A percentile compares a stretch with the other conserved stretches of the same genome.
Conservation (phyloP, 1,140 invertebrate genomes). For the honey bee (Apis mellifera) region Amel_HAv3.1 CM009946.2:1493501-1494000, state of each 20-base stretch:
- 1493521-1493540: constrained; percentile 3
- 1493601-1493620: constrained; percentile 84
- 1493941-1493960: constrained; percentile 35
- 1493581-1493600: constrained; percentile 46
- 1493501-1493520: constrained; percentile 69
- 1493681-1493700: constrained; percentile 86
- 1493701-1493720: constrained; percentile 82
- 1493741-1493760: constrained; percentile 36
- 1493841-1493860: constrained; percentile 83
- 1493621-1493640: constrained; percentile 87
- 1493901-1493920: background rate
- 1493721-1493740: constrained; percentile 64
- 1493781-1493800: constrained; percentile 56
- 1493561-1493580: constrained; percentile 3
- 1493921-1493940: background rate
- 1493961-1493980: constrained; percentile 81
- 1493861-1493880: background rate
- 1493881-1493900: background rate
- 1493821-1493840: constrained; percentile 84
- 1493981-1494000: constrained; percentile 85
- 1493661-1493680: constrained; percentile 85
- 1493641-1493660: constrained; percentile 86
- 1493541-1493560: constrained; percentile 5
- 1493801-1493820: constrained; percentile 81
- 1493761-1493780: constrained; percentile 62